Base-by-base conservation (phyloP, 2,888 invertebrate species). In the Ctena decussata region DNA sequence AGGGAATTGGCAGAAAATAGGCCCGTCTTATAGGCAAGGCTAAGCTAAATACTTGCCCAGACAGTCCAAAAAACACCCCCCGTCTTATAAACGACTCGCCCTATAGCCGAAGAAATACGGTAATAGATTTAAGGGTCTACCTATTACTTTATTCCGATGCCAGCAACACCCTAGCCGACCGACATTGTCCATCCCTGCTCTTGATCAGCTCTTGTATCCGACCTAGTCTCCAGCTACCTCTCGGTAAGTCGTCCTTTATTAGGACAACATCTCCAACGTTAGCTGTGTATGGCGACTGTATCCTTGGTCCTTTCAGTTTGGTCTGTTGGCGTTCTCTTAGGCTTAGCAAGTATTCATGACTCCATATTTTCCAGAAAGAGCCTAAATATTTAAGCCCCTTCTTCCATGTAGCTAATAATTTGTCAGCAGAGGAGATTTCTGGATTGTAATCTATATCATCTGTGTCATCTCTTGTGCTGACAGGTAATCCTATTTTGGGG, bases 331-430 rank as follows among this genome's bases (percentile, higher is more conserved):
- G 70, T 71, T 87, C 84, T 37, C 82, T 44, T 0, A 84, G 57
- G 49, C 84, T 84, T 24, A 75, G 24, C 30, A 87, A 30, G 70
- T 85, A 85, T n/a, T 87, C 87, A 21, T 85, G 41, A 65, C 57
- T 46, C 82, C 84, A 87, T 32, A 77, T 80, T 24, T 76, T 79
- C 84, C 79, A 84, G 74, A 87, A 87, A 21, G 72, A 12, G 70
- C 77, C 53, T 57, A 71, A 27, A n/a, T 71, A 39, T 41, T 77
- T 79, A 46, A 82, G 41, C 15, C 82, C 86, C 49, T 87, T 87
- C 53, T 82, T 81, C 82, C 78, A 82, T 24, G 53, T 32, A 15
- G 73, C 46, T 0, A 83, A 0, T 18, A 86, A 37, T 35, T 39
- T 75, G 24, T 75, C 49, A 0, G 71, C 46, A 24, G 49, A 44